These are phyloP conservation scores for Nycteola revayana DNA, from an alignment of 2,888 invertebrate species.

Conservation along the genomic window DNA sequence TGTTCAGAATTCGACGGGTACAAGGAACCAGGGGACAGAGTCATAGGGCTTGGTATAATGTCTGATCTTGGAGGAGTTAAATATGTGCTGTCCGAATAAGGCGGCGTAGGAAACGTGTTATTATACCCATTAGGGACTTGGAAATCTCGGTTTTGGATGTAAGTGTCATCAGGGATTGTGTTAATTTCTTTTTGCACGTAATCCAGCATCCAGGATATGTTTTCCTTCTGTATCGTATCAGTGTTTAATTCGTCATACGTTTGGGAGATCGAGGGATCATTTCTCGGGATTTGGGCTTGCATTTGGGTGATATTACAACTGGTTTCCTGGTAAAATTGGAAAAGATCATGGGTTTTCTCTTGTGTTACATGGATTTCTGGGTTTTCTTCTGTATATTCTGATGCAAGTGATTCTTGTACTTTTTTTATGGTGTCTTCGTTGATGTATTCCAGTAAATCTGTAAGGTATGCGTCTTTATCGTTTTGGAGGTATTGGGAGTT, in stretches of 20 bases:
- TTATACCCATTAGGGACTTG: background rate
- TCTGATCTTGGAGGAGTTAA: constrained; percentile 64
- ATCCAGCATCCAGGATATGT: constrained; percentile 24
- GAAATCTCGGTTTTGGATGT: constrained; percentile 1
- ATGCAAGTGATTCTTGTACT: background rate
- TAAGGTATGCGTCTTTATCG: constrained; percentile 38
- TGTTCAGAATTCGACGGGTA: constrained; percentile 49
- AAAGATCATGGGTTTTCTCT: constrained; percentile 4
- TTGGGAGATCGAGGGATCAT: too few relatives aligned
- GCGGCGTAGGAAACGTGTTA: background rate
- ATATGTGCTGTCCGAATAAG: constrained; percentile 26
- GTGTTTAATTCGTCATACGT: too few relatives aligned
- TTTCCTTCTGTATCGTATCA: constrained; percentile 15
- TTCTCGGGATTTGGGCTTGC: too few relatives aligned
- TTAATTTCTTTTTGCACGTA: constrained; percentile 16
- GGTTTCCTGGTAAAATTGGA: constrained; percentile 16
- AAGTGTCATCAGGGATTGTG: constrained; percentile 12
- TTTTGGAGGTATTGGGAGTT: constrained; percentile 42
- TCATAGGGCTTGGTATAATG: constrained; percentile 53
- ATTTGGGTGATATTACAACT: too few relatives aligned
- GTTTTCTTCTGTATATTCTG: constrained; percentile 4
- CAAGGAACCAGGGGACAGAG: constrained; percentile 44
- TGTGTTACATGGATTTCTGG: background rate
- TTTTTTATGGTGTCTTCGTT: constrained; percentile 30
- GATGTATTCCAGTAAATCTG: constrained; percentile 50